A percentile compares a stretch with the other conserved stretches of the same genome.
phyloP scores from a whole-genome alignment of 2,113 vertebrate species.

The Eulacestoma nigropectus region DNA sequence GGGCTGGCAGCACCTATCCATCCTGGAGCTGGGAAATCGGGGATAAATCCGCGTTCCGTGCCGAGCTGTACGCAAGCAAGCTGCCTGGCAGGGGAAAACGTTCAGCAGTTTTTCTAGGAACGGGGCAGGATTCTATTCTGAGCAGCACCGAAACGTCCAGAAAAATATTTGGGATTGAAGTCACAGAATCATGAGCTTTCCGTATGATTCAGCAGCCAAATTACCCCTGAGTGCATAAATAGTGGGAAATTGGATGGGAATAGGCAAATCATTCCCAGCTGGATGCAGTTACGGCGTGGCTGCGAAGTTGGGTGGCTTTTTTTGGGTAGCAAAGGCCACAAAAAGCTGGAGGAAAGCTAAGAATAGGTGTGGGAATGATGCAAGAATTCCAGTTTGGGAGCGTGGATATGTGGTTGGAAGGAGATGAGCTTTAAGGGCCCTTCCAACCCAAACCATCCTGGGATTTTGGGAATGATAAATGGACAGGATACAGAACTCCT shows the following conservation, averaged over 20 bases:
- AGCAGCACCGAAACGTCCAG: constrained; percentile 2
- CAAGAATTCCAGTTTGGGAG: neutral
- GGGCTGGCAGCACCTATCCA: neutral
- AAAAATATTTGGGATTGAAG: neutral
- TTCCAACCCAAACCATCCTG: neutral
- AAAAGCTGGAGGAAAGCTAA: neutral
- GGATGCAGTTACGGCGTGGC: neutral
- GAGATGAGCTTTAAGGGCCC: neutral
- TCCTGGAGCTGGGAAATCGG: neutral
- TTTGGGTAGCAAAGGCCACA: neutral
- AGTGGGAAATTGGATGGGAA: constrained; percentile 49
- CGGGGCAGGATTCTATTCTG: neutral
- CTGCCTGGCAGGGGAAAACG: neutral
- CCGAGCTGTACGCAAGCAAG: fast-evolving
- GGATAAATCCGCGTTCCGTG: neutral
- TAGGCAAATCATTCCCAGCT: constrained; percentile 30
- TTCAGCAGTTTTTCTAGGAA: constrained; percentile 20
- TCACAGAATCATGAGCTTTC: neutral
- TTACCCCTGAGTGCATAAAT: constrained; percentile 41
- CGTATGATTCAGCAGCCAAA: constrained; percentile 42
- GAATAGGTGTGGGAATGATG: neutral
- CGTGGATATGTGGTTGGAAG: fast-evolving
- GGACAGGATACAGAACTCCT: neutral
- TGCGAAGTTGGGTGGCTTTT: neutral
- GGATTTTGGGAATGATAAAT: neutral